A percentile compares a stretch with the other conserved stretches of the same genome.
These are phyloP conservation scores for Callimorpha dominula DNA, from an alignment of 2,888 invertebrate genomes.

Conservation along the genomic window DNA sequence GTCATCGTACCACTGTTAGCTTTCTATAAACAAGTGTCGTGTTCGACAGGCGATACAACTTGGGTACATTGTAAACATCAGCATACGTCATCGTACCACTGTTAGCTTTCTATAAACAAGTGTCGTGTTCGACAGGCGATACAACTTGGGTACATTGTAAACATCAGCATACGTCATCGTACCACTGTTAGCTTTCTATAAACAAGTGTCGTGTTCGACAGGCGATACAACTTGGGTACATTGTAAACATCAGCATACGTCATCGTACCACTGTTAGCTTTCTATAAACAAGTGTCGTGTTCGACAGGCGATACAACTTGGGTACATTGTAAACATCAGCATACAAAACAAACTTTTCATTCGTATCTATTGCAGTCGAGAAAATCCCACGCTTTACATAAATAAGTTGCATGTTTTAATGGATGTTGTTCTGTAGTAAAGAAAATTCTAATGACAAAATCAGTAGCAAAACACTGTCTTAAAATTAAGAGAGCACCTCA, in stretches of 20 bases:
- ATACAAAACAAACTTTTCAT: constrained; percentile 1
- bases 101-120: neutral
- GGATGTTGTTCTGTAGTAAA: neutral
- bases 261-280: neutral
- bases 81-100: too few relatives aligned
- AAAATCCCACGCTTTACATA: neutral
- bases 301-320: constrained; percentile 5
- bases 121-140: constrained; percentile 2
- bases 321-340: neutral
- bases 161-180: neutral
- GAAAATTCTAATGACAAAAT: too few relatives aligned
- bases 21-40: neutral
- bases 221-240: constrained; percentile 3
- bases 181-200: neutral
- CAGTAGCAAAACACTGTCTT: neutral
- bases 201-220: neutral
- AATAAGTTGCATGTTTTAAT: constrained; percentile 3
- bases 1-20: too few relatives aligned
- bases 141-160: neutral
- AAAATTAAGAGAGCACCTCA: neutral
- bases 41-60: constrained; percentile 5
- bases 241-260: neutral
- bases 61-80: neutral
- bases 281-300: neutral
- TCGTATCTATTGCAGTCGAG: neutral